phyloP scores from a whole-genome alignment of 2,797 vertebrate species.

The Anguilla megastoma region DNA sequence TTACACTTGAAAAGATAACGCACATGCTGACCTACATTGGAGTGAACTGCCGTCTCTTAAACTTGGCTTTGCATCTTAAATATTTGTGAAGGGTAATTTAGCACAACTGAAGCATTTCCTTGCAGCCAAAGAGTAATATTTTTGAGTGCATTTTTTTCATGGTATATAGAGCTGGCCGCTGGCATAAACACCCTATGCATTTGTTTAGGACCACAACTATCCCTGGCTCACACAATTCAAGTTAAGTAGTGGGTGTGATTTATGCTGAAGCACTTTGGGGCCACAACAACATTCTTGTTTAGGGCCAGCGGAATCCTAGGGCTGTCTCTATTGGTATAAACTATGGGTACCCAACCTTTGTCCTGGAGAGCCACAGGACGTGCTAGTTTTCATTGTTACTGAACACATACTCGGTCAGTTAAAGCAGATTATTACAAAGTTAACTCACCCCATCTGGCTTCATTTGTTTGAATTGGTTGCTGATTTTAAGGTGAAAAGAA shows the following conservation, averaged over 20 bases:
- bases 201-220: too few relatives aligned
- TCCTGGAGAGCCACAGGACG: too few relatives aligned
- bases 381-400: too few relatives aligned
- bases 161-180: neutral
- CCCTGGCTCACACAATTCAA: too few relatives aligned
- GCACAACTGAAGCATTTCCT: neutral
- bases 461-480: neutral
- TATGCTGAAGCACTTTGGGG: too few relatives aligned
- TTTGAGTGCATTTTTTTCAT: neutral
- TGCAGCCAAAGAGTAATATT: neutral
- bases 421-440: too few relatives aligned
- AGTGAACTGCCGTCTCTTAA: neutral
- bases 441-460: neutral
- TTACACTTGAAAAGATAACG: neutral
- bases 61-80: neutral
- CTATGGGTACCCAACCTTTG: too few relatives aligned
- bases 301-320: too few relatives aligned
- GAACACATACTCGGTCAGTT: too few relatives aligned
- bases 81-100: neutral
- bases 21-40: slow-evolving; percentile 16
- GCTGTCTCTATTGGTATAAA: too few relatives aligned
- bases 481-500: neutral
- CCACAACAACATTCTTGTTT: too few relatives aligned
- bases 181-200: neutral
- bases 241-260: too few relatives aligned